Percentiles rank a stretch among this genome's conserved stretches.
These are phyloP conservation scores for Agrochola circellaris DNA, from an alignment of 2,888 invertebrate genomes.

Conservation along the genomic window DNA sequence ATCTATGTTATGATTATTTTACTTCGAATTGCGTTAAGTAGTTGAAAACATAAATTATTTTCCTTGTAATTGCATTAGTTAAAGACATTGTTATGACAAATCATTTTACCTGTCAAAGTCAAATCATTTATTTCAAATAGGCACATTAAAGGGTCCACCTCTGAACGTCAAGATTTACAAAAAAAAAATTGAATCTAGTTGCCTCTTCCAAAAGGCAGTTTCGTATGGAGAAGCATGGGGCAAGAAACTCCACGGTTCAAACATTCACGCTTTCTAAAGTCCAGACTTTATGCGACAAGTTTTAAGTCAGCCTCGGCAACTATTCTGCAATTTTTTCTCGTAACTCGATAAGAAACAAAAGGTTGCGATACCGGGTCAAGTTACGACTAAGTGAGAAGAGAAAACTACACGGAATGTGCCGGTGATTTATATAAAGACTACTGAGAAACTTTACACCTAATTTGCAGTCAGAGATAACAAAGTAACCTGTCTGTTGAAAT, in stretches of 20 bases:
- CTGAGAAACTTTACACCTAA: conserved; percentile 6
- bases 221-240: no score
- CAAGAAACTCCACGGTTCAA: no score
- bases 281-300: background rate
- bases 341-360: background rate
- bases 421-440: conserved; percentile 6
- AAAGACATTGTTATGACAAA: background rate
- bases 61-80: background rate
- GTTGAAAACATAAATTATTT: no score
- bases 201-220: no score
- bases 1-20: background rate
- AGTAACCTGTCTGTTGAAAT: background rate
- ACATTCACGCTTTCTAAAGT: background rate
- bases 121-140: no score
- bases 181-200: no score
- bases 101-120: background rate
- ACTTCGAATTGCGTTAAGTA: background rate
- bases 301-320: background rate
- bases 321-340: background rate
- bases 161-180: no score
- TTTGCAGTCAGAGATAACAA: conserved; percentile 15
- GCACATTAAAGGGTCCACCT: no score
- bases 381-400: conserved; percentile 27
- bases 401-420: conserved; percentile 23
- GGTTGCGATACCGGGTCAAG: conserved; percentile 2